phyloP scores from a whole-genome alignment of 2,113 vertebrate genomes.

The Bos taurus region ARS-UCD2.0 NC_037331.1:44400001-44400500 shows the following conservation, averaged over 20 bases:
- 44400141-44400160: slow-evolving; percentile 90
- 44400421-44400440: not conserved
- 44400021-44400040: not conserved
- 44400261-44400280: not conserved
- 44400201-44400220: slow-evolving; percentile 86
- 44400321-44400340: not conserved
- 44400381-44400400: not conserved
- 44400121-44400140: slow-evolving; percentile 93
- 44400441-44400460: not conserved
- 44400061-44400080: slow-evolving; percentile 84
- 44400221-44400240: slow-evolving; percentile 85
- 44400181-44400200: slow-evolving; percentile 86
- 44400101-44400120: slow-evolving; percentile 91
- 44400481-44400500: not conserved
- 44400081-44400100: slow-evolving; percentile 88
- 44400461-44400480: not conserved
- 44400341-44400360: not conserved
- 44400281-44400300: not conserved
- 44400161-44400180: slow-evolving; percentile 83
- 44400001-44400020: not conserved
- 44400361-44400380: not conserved
- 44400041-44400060: slow-evolving; percentile 83
- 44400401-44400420: not conserved
- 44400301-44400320: not conserved
- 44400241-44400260: not conserved